These are phyloP conservation scores for fruit fly (Drosophila melanogaster) DNA, from an alignment of 1,140 invertebrate genomes.

Conservation along the genomic window Release_6_plus_ISO1_MT NT_033777.3:7894501-7895000, in stretches of 20 bases:
- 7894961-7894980: neutral
- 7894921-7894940: conserved; percentile 1
- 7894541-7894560: conserved; percentile 81
- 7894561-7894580: conserved; percentile 82
- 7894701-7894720: conserved; percentile 27
- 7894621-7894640: conserved; percentile 83
- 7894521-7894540: conserved; percentile 84
- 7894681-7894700: conserved; percentile 28
- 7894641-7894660: conserved; percentile 40
- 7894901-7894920: neutral
- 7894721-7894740: conserved; percentile 17
- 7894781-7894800: conserved; percentile 27
- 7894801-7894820: neutral
- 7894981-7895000: neutral
- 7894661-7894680: conserved; percentile 18
- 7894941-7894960: conserved; percentile 1
- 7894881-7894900: neutral
- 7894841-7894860: conserved; percentile 10
- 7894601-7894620: conserved; percentile 82
- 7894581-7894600: conserved; percentile 84
- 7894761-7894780: conserved; percentile 24
- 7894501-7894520: conserved; percentile 79
- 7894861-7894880: neutral
- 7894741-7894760: conserved; percentile 28
- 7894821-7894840: conserved; percentile 1